These are phyloP conservation scores for Hoplodrina ambigua DNA, from an alignment of 2,888 invertebrate genomes.

Conservation along the genomic window DNA sequence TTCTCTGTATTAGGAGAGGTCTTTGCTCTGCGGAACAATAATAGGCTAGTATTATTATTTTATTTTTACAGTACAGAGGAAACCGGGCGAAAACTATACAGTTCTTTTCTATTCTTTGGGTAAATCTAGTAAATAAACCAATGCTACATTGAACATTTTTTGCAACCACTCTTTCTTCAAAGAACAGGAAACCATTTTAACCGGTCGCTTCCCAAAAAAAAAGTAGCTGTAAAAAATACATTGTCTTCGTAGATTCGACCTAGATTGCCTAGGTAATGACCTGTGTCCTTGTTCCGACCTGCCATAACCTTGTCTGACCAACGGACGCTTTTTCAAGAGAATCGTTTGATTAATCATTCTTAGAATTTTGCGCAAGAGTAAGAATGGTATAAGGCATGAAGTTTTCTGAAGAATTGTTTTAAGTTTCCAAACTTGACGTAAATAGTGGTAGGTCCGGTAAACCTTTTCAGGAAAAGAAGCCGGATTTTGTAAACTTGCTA, in stretches of 20 bases:
- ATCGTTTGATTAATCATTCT: slow-evolving; percentile 16
- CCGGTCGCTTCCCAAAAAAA: slow-evolving; percentile 16
- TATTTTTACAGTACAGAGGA: too few relatives aligned
- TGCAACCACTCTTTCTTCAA: slow-evolving; percentile 32
- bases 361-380: background rate
- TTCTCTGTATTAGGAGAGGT: too few relatives aligned
- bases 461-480: background rate
- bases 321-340: slow-evolving; percentile 13
- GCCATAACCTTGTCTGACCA: slow-evolving; percentile 32
- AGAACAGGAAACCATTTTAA: slow-evolving; percentile 35
- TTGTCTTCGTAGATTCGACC: slow-evolving; percentile 33
- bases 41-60: too few relatives aligned
- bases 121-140: background rate
- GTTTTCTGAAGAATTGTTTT: background rate
- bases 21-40: too few relatives aligned
- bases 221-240: slow-evolving; percentile 35
- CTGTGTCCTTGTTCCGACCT: slow-evolving; percentile 48
- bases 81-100: background rate
- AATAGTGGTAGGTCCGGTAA: background rate
- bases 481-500: background rate
- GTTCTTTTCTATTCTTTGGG: background rate
- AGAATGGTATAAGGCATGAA: background rate
- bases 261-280: slow-evolving; percentile 43
- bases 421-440: background rate
- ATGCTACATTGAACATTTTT: slow-evolving; percentile 20